Conservation (phyloP, 2,888 invertebrate species). For the Galeruca laticollis region DNA sequence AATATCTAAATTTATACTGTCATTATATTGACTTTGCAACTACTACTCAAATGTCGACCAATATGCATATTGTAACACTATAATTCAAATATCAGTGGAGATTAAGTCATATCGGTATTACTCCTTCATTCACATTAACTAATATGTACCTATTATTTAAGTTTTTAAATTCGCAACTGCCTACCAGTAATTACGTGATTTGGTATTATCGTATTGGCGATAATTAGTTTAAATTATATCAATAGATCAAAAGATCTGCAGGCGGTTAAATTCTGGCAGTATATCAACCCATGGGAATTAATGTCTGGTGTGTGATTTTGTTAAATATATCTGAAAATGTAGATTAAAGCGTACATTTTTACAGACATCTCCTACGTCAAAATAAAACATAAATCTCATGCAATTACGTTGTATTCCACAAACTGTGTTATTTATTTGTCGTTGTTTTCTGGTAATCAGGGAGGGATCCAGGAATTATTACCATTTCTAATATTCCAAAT, state of each 20-base stretch:
- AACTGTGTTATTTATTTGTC: slow-evolving; percentile 54
- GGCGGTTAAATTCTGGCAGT: slow-evolving; percentile 40
- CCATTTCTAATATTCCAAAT: neutral
- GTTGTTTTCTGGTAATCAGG: slow-evolving; percentile 53
- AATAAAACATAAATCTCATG: slow-evolving; percentile 56
- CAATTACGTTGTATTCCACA: slow-evolving; percentile 47
- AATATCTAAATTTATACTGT: too few relatives aligned
- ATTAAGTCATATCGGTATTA: too few relatives aligned
- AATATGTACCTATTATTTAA: too few relatives aligned
- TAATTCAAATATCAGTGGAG: too few relatives aligned
- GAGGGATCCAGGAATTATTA: slow-evolving; percentile 30
- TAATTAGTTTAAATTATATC: slow-evolving; percentile 13
- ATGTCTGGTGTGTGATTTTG: slow-evolving; percentile 39
- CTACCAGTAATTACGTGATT: neutral
- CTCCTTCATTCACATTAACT: too few relatives aligned
- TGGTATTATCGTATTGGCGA: neutral
- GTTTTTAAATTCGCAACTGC: neutral
- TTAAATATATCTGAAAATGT: slow-evolving; percentile 48
- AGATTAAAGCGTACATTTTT: slow-evolving; percentile 54
- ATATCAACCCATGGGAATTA: slow-evolving; percentile 46
- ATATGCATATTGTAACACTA: too few relatives aligned
- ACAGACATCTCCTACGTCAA: slow-evolving; percentile 59
- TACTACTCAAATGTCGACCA: too few relatives aligned
- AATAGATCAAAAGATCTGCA: slow-evolving; percentile 23
- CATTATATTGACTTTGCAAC: too few relatives aligned